Evolutionary conservation across 2,888 invertebrate species (phyloP), one percentile per base, ranked within the genome.

Genomic region (Pandemis cinnamomeana): DNA sequence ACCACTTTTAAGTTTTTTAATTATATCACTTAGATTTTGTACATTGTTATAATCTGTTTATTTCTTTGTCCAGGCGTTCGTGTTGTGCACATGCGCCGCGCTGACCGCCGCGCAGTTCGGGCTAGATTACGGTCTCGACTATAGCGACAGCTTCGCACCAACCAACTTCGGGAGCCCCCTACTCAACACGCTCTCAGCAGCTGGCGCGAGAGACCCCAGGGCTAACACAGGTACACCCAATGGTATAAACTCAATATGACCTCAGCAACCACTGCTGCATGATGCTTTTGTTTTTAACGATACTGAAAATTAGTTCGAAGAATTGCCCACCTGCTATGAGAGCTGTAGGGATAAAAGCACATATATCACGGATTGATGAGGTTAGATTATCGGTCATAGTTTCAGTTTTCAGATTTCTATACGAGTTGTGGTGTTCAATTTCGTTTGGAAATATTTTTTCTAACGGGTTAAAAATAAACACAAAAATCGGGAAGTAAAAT

Each of bases 191-290:
- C 86, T 94, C 8, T 87, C 92, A 2, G 80, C 87, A 15, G 92
- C 92, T 3, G 90, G 90, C 8, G 87, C 90, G 55, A 94, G 96
- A 82, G 96, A 96, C 82, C 95, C 95, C 41, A 89, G 95, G 84
- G 95, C 94, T 62, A 95, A 95, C 83, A 93, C 88, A 86, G 94
- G 95, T 94, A 87, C 58, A 58, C 8, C 11, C 8, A 27, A 58
- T 55, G 53, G 53, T 55, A 55, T 55, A 55, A 15, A 55, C 13
- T 51, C 44, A 11, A 10, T 48, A 48, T 46, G 51, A 51, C 51
- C 51, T 51, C 51, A 51, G 6, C 13, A n/a, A 51, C 7, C n/a
- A 51, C 51, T n/a, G 51, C 51, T n/a, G 11, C 51, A 6, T n/a
- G 13, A 7, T 44, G 44, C 27, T 36, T 36, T 4, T 36, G 27